Conservation (phyloP, 2,888 invertebrate genomes). For the Macrophya annulata region DNA sequence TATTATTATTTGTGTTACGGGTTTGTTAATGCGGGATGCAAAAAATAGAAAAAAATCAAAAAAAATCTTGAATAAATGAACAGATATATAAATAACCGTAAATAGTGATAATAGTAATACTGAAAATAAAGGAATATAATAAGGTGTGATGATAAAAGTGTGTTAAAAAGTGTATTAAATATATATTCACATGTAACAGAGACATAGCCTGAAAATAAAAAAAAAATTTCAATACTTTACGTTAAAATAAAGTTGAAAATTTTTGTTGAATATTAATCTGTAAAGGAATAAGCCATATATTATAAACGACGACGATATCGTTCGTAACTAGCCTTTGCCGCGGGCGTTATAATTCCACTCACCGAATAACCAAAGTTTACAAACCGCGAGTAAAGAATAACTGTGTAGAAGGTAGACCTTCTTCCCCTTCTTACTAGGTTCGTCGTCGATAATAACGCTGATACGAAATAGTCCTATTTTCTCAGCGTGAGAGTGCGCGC, state of each 20-base stretch:
- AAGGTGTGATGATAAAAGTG: too few species aligned
- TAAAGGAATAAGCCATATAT: too few species aligned
- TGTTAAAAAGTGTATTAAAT: too few species aligned
- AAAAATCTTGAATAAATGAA: background rate
- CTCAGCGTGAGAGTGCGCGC: constrained; percentile 2
- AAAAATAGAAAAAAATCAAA: background rate
- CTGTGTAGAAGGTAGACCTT: constrained; percentile 1
- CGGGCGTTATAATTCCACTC: background rate
- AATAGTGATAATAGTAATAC: background rate
- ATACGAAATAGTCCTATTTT: constrained; percentile 4
- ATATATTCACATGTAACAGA: too few species aligned
- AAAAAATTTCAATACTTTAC: too few species aligned
- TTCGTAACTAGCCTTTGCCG: background rate
- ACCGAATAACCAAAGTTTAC: background rate
- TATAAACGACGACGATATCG: background rate
- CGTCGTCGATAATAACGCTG: background rate
- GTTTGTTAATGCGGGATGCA: background rate
- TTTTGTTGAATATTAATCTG: too few species aligned
- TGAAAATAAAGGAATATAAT: too few species aligned
- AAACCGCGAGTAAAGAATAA: background rate
- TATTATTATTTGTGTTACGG: background rate
- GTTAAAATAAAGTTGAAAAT: too few species aligned
- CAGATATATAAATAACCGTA: background rate
- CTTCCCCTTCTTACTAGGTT: background rate
- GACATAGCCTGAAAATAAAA: too few species aligned